phyloP scores from a whole-genome alignment of 2,113 vertebrate genomes.

The Indicator maculatus region DNA sequence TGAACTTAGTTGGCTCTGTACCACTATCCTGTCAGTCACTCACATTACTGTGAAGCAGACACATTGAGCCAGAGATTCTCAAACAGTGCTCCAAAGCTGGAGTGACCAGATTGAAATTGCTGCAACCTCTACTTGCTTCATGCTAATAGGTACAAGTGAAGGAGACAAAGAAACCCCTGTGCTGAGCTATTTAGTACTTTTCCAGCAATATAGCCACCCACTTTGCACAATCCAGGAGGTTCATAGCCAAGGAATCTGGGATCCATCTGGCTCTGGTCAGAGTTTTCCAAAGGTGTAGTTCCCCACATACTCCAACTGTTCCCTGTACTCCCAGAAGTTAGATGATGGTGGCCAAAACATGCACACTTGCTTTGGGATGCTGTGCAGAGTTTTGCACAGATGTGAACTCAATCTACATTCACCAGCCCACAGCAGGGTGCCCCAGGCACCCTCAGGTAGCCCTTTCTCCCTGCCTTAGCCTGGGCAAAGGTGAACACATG shows the following conservation, averaged over 20 bases:
- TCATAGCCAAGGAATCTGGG: not conserved
- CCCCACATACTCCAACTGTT: not conserved
- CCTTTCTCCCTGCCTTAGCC: not conserved
- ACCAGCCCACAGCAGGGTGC: not conserved
- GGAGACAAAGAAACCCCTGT: slow-evolving; percentile 18
- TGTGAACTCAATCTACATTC: not conserved
- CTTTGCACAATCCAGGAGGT: not conserved
- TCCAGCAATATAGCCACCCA: not conserved
- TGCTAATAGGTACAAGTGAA: not conserved
- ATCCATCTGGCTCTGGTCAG: not conserved
- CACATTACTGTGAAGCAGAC: not conserved
- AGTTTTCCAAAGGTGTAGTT: not conserved
- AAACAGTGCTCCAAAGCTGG: not conserved
- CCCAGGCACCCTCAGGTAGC: not conserved
- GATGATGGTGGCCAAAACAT: not conserved
- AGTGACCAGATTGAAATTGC: not conserved
- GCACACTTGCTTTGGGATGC: not conserved
- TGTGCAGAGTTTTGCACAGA: not conserved
- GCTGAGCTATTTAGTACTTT: not conserved
- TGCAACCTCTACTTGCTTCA: not conserved
- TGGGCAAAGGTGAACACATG: not conserved
- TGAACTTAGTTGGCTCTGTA: not conserved
- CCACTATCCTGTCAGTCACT: not conserved
- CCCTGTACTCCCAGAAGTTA: not conserved
- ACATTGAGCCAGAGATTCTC: not conserved